phyloP scores from a whole-genome alignment of 92 coral and sea anemone species.

The Zoanthus sociatus region DNA sequence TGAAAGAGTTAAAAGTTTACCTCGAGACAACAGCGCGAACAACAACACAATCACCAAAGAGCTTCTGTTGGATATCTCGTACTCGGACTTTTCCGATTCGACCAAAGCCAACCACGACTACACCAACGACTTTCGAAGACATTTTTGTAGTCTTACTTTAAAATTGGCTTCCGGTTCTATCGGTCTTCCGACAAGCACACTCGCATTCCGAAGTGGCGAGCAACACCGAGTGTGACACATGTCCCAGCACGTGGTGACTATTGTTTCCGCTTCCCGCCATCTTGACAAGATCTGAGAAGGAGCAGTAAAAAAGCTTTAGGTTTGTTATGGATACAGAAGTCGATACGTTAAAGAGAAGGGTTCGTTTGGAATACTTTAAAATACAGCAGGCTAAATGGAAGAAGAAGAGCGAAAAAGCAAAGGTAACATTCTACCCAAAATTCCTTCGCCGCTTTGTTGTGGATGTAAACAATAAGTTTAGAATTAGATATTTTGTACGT shows the following conservation, averaged over 20 bases:
- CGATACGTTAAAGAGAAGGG: conserved; percentile 73
- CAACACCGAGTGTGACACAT: conserved; percentile 6
- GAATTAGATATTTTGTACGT: not conserved
- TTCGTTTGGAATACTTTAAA: conserved; percentile 84
- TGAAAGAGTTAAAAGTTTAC: conserved; percentile 41
- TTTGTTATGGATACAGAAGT: conserved; percentile 41
- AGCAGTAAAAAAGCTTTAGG: not conserved
- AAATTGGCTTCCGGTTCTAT: conserved; percentile 6
- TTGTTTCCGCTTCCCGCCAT: conserved; percentile 55
- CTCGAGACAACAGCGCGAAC: conserved; percentile 77
- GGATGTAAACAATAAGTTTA: conserved; percentile 39
- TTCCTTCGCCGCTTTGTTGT: not conserved
- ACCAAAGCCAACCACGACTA: conserved; percentile 86
- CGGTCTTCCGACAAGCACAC: not conserved
- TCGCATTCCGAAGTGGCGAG: conserved; percentile 19
- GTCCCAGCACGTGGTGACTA: conserved; percentile 41
- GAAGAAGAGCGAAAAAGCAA: conserved; percentile 80
- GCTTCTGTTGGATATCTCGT: conserved; percentile 76
- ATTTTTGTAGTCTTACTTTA: not conserved
- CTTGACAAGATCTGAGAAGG: conserved; percentile 9
- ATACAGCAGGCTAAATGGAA: conserved; percentile 74
- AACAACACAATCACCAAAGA: conserved; percentile 73
- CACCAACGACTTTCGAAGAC: conserved; percentile 63
- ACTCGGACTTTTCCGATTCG: conserved; percentile 80
- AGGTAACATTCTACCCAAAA: conserved; percentile 62